phyloP scores from a whole-genome alignment of 2,888 invertebrate species.

The Carterocephalus palaemon region DNA sequence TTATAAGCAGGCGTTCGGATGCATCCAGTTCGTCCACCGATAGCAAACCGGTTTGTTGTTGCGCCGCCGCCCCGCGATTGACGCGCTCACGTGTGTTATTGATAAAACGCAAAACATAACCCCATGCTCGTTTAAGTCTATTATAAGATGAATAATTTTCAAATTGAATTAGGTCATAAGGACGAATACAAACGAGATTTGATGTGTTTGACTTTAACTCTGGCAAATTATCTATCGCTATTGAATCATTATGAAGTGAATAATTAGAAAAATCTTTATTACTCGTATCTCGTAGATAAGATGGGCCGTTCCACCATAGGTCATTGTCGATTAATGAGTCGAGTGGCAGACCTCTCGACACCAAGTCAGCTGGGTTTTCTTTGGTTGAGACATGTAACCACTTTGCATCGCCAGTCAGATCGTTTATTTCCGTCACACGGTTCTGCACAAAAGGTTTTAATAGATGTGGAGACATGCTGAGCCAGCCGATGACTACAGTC shows the following conservation, averaged over 20 bases:
- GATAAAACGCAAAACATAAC: conserved; percentile 23
- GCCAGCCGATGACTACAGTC: no score
- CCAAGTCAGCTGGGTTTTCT: conserved; percentile 13
- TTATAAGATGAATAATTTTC: conserved; percentile 22
- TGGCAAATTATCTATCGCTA: neutral
- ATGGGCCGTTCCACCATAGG: conserved; percentile 21
- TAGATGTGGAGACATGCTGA: no score
- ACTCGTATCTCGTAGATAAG: neutral
- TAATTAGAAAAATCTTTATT: neutral
- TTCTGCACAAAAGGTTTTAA: conserved; percentile 19
- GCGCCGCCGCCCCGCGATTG: conserved; percentile 1
- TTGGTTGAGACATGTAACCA: conserved; percentile 12
- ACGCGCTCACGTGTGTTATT: conserved; percentile 5
- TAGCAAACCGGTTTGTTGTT: conserved; percentile 20
- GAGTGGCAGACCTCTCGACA: conserved; percentile 14
- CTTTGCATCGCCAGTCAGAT: conserved; percentile 5
- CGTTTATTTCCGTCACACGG: conserved; percentile 19
- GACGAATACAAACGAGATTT: neutral
- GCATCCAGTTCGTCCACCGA: conserved; percentile 19
- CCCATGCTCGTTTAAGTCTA: conserved; percentile 19
- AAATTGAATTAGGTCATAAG: conserved; percentile 12
- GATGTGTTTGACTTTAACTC: neutral
- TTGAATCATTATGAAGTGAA: neutral
- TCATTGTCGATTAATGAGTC: conserved; percentile 7
- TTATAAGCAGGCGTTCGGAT: neutral